Conservation (phyloP, 2,113 vertebrate species). For the Aspidoscelis tigris region DNA sequence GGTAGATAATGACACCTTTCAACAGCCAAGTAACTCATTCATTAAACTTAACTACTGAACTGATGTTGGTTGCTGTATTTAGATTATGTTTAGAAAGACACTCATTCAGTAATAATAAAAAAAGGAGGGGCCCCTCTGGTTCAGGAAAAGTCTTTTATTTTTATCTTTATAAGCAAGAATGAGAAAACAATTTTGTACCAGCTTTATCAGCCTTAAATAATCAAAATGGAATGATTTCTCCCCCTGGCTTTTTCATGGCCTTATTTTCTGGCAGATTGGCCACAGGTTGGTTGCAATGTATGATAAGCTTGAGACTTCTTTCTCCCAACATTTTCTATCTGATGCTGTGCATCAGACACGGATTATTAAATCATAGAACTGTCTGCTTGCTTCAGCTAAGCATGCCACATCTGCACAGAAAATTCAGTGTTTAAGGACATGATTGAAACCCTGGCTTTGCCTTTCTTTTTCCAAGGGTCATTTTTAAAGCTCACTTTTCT, state of each 20-base stretch:
- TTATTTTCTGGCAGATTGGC: conserved; percentile 32
- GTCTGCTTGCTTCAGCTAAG: conserved; percentile 35
- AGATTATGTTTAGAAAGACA: neutral
- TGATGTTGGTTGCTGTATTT: conserved; percentile 8
- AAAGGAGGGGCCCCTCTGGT: conserved; percentile 3
- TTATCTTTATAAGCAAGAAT: conserved; percentile 31
- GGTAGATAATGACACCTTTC: conserved; percentile 32
- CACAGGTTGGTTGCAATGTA: conserved; percentile 29
- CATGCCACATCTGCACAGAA: neutral
- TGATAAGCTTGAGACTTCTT: conserved; percentile 14
- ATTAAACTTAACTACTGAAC: conserved; percentile 11
- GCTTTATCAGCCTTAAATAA: conserved; percentile 32
- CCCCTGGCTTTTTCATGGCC: conserved; percentile 20
- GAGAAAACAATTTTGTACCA: conserved; percentile 41
- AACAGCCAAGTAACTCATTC: conserved; percentile 17
- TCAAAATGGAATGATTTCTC: conserved; percentile 41
- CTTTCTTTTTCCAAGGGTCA: neutral
- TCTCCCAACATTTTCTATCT: conserved; percentile 29
- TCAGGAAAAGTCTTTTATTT: conserved; percentile 34
- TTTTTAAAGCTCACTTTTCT: neutral
- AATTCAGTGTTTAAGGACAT: neutral
- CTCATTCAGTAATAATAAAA: neutral
- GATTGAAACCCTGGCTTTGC: neutral
- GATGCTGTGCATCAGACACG: conserved; percentile 40
- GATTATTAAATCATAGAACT: conserved; percentile 40